These are phyloP conservation scores for Odocoileus virginianus DNA, from an alignment of 2,113 vertebrate species.

Conservation along the genomic window DNA sequence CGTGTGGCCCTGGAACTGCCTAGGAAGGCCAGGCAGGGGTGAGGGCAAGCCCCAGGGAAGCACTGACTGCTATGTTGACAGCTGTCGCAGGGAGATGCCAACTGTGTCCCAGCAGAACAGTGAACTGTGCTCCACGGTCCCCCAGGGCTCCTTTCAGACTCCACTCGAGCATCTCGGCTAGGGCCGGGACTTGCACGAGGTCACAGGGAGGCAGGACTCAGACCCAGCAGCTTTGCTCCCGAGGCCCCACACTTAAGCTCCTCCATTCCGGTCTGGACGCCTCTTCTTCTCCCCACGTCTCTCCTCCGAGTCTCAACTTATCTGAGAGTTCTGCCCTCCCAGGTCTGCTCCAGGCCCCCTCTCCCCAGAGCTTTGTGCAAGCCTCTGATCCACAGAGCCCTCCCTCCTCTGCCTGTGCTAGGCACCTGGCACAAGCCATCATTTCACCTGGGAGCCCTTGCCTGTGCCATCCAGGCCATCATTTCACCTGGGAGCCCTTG, in stretches of 20 bases:
- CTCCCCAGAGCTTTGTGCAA: too few species aligned
- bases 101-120: background rate
- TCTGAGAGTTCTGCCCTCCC: too few species aligned
- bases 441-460: background rate
- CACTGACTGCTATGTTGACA: background rate
- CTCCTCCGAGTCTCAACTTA: too few species aligned
- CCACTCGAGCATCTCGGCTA: background rate
- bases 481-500: background rate
- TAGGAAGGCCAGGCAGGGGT: background rate
- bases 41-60: background rate
- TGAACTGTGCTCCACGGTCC: background rate
- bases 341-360: background rate
- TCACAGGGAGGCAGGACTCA: too few species aligned
- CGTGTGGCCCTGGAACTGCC: conserved; percentile 98
- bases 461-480: background rate
- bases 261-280: fast-evolving
- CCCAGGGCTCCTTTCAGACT: background rate
- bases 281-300: background rate
- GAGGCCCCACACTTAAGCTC: background rate
- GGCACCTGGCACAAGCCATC: background rate
- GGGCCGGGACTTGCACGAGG: background rate
- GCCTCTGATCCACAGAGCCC: background rate
- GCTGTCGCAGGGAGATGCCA: background rate
- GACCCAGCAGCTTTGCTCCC: background rate
- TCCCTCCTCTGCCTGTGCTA: fast-evolving